Base-by-base conservation (phyloP, 2,797 vertebrate genomes). In the Bovichtus variegatus region DNA sequence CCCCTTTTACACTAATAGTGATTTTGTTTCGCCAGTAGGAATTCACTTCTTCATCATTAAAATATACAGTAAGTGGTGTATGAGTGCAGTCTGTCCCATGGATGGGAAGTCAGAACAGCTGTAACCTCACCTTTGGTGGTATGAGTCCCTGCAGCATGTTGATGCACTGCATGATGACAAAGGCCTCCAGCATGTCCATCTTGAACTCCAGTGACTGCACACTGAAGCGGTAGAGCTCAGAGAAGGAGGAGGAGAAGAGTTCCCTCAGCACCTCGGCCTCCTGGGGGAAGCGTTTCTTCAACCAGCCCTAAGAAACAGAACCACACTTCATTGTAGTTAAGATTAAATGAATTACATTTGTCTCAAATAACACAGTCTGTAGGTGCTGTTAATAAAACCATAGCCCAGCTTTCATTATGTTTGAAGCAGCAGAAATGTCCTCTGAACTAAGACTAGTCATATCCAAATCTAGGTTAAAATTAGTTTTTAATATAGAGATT, bases 111-210 rank as follows among this genome's bases (percentile, higher is more conserved):
- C 54, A 25, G 4, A 57, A 21, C 31, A 47, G 9, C 3, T 64
- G 12, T 40, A 60, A 36, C 3, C 29, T 79, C 90, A 98, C 98
- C 95, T 97, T 98, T 3, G 87, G 77, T 16, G 95, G 96, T 71
- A 99, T 97, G 81, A 99, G 97, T 18, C 98, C 98, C 78, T 98
- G 96, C 15, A 99, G 95, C 95, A 99, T 96, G 84, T 96, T 96
- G 87, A 97, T 97, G 88, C 97, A 96, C 86, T 99, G 98, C 91
- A 92, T 95, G 87, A 99, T 95, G 68, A 99, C 95, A 88, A 98
- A 99, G 71, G 96, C 96, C 87, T 99, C 98, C 11, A 99, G 43
- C 93, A 97, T 92, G 73, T 99, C 97, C 85, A 95, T 98, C 92
- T 97, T 98, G 76, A 91, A 94, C 55, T 97, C 96, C 46, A 99